Evolutionary conservation across 2,113 vertebrate species (phyloP).

Genomic region (Nyctereutes procyonoides): DNA sequence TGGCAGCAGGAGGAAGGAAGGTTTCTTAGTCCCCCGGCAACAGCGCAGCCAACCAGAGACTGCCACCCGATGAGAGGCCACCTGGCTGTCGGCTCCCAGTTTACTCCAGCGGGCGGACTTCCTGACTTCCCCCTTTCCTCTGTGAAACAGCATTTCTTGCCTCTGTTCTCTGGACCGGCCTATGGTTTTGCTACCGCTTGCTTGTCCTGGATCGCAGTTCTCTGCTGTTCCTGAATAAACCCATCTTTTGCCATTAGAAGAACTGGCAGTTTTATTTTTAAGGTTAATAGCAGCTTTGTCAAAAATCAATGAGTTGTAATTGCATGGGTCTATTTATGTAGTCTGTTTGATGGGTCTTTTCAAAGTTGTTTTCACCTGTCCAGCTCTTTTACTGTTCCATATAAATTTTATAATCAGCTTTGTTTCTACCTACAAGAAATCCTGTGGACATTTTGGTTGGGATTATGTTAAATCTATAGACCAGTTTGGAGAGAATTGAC

Average conservation of each 20-base stretch:
- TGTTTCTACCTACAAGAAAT: not conserved
- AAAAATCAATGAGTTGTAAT: not conserved
- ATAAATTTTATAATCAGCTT: constrained; percentile 8
- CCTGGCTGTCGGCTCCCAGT: not conserved
- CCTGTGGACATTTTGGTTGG: not conserved
- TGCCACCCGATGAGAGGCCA: not conserved
- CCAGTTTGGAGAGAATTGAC: not conserved
- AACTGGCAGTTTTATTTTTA: not conserved
- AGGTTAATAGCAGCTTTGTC: not conserved
- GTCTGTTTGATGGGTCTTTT: not conserved
- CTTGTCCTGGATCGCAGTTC: not conserved
- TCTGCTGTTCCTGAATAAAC: not conserved
- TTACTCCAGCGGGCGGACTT: not conserved
- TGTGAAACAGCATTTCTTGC: not conserved
- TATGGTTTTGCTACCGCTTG: not conserved
- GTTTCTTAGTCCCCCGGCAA: not conserved
- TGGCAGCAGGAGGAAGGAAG: not conserved
- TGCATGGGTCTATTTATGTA: not conserved
- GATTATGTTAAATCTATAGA: not conserved
- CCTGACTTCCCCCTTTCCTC: not conserved
- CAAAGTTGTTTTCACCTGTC: not conserved
- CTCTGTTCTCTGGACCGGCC: not conserved
- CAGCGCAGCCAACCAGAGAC: not conserved
- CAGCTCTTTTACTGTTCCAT: not conserved
- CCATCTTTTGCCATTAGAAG: not conserved